phyloP scores from a whole-genome alignment of 2,113 vertebrate species.

The Callithrix jacchus region DNA sequence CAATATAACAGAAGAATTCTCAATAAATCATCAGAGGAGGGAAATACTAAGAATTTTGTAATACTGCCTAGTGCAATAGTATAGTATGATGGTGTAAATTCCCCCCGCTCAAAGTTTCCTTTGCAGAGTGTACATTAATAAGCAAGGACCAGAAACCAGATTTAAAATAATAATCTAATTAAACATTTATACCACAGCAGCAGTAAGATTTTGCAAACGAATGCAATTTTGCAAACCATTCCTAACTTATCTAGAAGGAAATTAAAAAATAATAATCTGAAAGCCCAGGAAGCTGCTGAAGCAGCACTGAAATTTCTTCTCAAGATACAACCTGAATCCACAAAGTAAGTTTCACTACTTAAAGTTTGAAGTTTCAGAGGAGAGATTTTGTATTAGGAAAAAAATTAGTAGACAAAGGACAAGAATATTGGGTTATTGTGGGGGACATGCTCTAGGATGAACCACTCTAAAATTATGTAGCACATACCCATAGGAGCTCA shows the following conservation, averaged over 20 bases:
- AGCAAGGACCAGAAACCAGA: constrained; percentile 33
- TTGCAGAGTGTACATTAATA: constrained; percentile 41
- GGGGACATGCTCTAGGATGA: not conserved
- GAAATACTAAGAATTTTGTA: constrained; percentile 20
- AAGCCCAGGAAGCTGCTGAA: constrained; percentile 1
- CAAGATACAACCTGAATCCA: not conserved
- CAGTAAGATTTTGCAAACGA: constrained; percentile 41
- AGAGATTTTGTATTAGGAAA: not conserved
- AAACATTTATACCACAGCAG: constrained; percentile 53
- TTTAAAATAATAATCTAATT: constrained; percentile 59
- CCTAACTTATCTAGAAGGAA: not conserved
- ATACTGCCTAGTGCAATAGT: not conserved
- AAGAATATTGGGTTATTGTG: not conserved
- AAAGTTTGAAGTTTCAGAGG: constrained; percentile 37
- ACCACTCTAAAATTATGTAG: not conserved
- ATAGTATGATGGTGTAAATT: not conserved
- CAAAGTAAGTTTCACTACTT: not conserved
- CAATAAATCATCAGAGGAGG: not conserved
- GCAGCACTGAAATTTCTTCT: not conserved
- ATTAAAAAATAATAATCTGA: not conserved
- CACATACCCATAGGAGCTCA: not conserved
- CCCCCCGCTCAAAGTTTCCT: not conserved
- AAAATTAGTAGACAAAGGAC: not conserved
- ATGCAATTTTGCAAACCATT: constrained; percentile 16
- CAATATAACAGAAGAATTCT: constrained; percentile 16